Base-by-base conservation (phyloP, 2,888 invertebrate species). In the Dolichomitus sp. region DNA sequence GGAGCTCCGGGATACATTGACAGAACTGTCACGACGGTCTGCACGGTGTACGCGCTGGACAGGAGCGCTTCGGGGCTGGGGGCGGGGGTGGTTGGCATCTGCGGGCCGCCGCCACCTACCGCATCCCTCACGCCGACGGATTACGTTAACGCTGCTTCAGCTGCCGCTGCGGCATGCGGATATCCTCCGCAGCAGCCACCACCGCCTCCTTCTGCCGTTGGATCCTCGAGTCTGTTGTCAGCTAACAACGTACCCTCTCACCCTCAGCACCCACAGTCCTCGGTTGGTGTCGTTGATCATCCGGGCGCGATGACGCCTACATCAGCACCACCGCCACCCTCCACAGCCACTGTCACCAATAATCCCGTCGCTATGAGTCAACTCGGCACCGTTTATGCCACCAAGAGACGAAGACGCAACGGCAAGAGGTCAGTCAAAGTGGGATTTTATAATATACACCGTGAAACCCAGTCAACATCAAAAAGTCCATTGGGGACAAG, bases 361-460 rank as follows among this genome's bases (percentile, higher is more conserved):
- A 93, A 93, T 87, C 91, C 93, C 88, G 92, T 92, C 86, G 95
- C 95, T 91, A 97, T 97, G 96, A 98, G 97, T 95, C 98, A 98
- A 94, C 96, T 98, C 92, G 98, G 98, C 89, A 99, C 99, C 91
- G 99, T 99, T 92, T 99, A 99, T 94, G 99, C 99, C 90, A 99
- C 99, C 90, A 99, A 99, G 95, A 95, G 99, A 93, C 96, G 99
- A 93, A 95, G 99, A 91, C 96, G 99, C 93, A 99, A 99, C 95
- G 99, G 99, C 88, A 99, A 99, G 95, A 99, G 98, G 99, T 99
- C 94, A 94, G 96, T 91, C 77, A 19, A 52, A 7, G 19, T 57
- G 33, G 11, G 4, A 23, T 50, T 52, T 23, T 7, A 17, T 40
- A 14, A 4, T 17, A 50, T 40, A 7, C 48, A n/a, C 23, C 12